Evolutionary conservation across 2,113 vertebrate genomes (phyloP), one percentile per base, ranked within the genome.

Genomic region (Ptilorrhoa leucosticta): DNA sequence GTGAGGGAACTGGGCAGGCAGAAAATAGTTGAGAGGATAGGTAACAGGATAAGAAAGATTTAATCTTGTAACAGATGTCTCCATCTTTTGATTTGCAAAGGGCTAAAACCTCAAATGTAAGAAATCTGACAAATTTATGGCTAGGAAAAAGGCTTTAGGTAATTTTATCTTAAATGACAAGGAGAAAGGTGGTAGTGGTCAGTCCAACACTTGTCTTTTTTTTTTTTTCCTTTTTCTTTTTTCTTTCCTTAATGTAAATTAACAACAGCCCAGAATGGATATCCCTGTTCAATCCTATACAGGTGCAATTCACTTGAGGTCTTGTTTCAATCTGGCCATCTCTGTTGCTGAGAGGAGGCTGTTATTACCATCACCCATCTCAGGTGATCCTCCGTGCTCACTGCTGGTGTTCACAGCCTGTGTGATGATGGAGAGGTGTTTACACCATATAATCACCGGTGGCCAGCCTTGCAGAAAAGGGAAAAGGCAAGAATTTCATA

Each of bases 391-490:
- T 10, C 77, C 5, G 1, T 9, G 15, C 70, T 88, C 45, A 33
- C 71, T 5, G 3, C 30, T 77, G 69, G n/a, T 63, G 50, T 39
- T 83, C 78, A 50, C 63, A 85, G 79, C 33, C 83, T 65, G 54
- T 80, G 48, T 42, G 86, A 54, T 80, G 68, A 85, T 53, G 51
- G 70, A 87, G 70, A 47, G 31, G 16, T 83, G 63, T 85, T 95
- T 87, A 85, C 91, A 88, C 45, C 4, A 0, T 79, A 72, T 86
- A 85, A 90, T 88, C 91, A 66, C 73, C 5, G 2, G 45, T 95
- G 90, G 50, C 82, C 78, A 94, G 75, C 78, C 82, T 88, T 90
- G 94, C 71, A 88, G 93, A 93, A 94, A 93, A 91, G 66, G 63
- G 57, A 91, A 89, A 83, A 90, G 24, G 71, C 58, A 96, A 96